Evolutionary conservation across 2,113 vertebrate genomes (phyloP), one percentile per base, ranked within the genome.

Genomic region (Dasyprocta punctata): DNA sequence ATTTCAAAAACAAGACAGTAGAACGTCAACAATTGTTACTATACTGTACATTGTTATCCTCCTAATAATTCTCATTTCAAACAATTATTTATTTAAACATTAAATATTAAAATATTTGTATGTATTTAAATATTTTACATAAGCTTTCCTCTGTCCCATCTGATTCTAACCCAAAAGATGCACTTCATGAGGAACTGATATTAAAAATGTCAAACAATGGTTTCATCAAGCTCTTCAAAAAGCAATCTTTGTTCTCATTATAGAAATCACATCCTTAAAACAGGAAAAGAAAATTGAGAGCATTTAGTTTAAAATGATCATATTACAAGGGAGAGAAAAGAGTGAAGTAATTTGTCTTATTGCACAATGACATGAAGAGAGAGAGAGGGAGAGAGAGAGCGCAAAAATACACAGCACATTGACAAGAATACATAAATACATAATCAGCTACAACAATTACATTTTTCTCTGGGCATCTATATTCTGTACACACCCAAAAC

Each of bases 231-330:
- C 7, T 75, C 44, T 41, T 75, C 26, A 85, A 47, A 94, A 84
- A 92, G 5, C 36, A 38, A 85, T 78, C 41, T 84, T 96, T 95
- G 60, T 90, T 92, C 41, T 65, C 49, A 77, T 71, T 36, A 28
- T 77, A 41, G 14, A 90, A 81, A 38, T 89, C 38, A 71, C n/a
- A 81, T 44, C 16, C 30, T 80, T 90, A 20, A 69, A 13, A 30
- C 33, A 63, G 16, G n/a, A 36, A 56, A 77, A 16, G 44, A 30
- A 91, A 91, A 20, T 88, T 92, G n/a, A 81, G 61, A 85, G 24
- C 36, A 52, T 49, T 86, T 83, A 71, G 58, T 14, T n/a, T 11
- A 69, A 54, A 60, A 13, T 19, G 1, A 38, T 65, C 8, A 67
- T 81, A 93, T 93, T 93, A 28, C 33, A 49, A 52, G 28, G 38